Percentiles rank a stretch among this genome's conserved stretches.
These are phyloP conservation scores for Florisuga fusca DNA, from an alignment of 2,797 vertebrate genomes.

Conservation along the genomic window DNA sequence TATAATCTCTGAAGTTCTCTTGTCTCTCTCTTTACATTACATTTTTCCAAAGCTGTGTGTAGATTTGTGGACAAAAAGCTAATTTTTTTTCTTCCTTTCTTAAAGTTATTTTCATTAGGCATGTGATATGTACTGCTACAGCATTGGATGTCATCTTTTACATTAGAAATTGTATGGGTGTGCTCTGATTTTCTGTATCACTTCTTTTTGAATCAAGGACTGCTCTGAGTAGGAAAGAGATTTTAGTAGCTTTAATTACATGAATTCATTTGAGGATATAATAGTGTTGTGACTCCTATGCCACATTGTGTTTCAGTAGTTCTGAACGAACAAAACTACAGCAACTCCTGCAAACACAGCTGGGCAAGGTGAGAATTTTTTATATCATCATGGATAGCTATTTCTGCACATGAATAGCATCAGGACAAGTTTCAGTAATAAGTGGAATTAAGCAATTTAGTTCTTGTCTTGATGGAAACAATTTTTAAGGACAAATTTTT, in stretches of 20 bases:
- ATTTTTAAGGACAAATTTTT: too few relatives aligned
- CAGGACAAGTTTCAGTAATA: not conserved
- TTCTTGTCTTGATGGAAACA: too few relatives aligned
- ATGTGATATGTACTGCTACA: not conserved
- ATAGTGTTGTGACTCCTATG: not conserved
- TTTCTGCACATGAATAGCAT: not conserved
- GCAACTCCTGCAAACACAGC: not conserved
- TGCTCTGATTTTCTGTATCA: not conserved
- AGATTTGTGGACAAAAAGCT: not conserved
- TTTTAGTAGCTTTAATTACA: not conserved
- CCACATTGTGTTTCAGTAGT: not conserved
- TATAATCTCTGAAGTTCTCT: not conserved
- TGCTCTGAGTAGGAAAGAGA: not conserved
- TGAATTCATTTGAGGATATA: not conserved
- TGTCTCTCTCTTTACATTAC: not conserved
- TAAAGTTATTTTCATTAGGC: not conserved
- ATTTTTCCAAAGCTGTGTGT: not conserved
- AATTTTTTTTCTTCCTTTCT: too few relatives aligned
- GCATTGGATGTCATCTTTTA: not conserved
- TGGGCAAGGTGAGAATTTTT: not conserved
- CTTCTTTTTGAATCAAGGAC: not conserved
- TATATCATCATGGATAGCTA: not conserved
- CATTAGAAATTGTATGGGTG: not conserved
- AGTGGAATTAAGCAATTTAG: not conserved
- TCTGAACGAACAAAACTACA: not conserved